A percentile compares a stretch with the other conserved stretches of the same genome.
Evolutionary conservation across 2,113 vertebrate species (phyloP).

Genomic region (Cheirogaleus medius): DNA sequence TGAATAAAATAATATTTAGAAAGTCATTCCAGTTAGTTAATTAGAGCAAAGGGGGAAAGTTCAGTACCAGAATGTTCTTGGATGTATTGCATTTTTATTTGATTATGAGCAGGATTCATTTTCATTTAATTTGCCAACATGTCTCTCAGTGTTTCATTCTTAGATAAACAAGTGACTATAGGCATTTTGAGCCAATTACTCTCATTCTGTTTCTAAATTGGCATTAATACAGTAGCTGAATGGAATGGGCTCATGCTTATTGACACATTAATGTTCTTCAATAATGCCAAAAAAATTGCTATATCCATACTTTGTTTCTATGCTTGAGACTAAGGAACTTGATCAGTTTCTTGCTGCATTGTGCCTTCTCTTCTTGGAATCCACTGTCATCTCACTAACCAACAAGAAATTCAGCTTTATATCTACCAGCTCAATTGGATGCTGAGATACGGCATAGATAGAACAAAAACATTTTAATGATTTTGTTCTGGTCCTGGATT

Average conservation of each 20-base stretch:
- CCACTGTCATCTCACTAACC: not conserved
- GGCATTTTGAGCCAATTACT: not conserved
- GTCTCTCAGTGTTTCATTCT: not conserved
- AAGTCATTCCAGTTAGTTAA: not conserved
- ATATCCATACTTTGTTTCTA: not conserved
- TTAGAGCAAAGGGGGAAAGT: not conserved
- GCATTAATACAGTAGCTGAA: not conserved
- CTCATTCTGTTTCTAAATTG: constrained; percentile 34
- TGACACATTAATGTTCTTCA: not conserved
- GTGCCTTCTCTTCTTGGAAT: not conserved
- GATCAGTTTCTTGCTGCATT: not conserved
- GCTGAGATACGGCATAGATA: not conserved
- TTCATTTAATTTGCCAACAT: constrained; percentile 1
- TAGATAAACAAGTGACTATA: constrained; percentile 36
- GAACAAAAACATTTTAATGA: not conserved
- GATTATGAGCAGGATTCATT: constrained; percentile 23
- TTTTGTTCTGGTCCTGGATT: not conserved
- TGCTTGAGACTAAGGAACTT: not conserved
- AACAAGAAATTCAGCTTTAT: not conserved
- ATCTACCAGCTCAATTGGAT: not conserved
- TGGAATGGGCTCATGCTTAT: not conserved
- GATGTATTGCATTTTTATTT: constrained; percentile 9
- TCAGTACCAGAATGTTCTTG: not conserved
- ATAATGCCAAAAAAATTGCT: not conserved
- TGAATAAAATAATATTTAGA: not conserved